Conservation (phyloP, 1,140 invertebrate genomes). For the Philotrypesis tridentata region DNA sequence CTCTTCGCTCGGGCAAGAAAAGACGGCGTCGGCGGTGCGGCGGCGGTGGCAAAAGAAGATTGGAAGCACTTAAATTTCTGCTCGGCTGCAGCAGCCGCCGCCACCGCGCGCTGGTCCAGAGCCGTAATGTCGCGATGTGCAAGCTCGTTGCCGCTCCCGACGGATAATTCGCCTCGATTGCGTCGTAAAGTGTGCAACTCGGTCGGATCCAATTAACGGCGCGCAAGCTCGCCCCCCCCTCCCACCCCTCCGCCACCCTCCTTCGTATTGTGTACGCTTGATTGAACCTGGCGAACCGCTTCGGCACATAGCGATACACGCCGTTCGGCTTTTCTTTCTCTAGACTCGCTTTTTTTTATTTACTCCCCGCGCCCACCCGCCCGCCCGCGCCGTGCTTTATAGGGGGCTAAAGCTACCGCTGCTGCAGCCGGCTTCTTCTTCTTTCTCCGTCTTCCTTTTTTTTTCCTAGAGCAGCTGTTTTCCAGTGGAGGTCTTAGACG, state of each 20-base stretch:
- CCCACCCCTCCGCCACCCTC: too few relatives aligned
- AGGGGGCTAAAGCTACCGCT: background rate
- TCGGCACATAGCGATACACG: conserved; percentile 24
- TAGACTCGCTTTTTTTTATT: background rate
- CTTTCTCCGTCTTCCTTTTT: background rate
- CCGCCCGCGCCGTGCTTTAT: background rate
- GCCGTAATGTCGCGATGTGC: conserved; percentile 13
- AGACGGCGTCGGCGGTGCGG: background rate
- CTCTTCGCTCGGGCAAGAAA: background rate
- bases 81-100: background rate
- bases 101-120: too few relatives aligned
- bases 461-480: background rate
- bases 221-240: background rate
- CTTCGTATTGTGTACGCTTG: conserved; percentile 7
- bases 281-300: conserved; percentile 17
- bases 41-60: background rate
- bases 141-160: background rate
- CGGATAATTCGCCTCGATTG: conserved; percentile 46
- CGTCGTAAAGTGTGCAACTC: conserved; percentile 36
- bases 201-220: conserved; percentile 44
- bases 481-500: background rate
- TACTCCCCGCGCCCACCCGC: too few relatives aligned
- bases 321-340: background rate
- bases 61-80: conserved; percentile 24
- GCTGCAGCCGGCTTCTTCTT: background rate